Conservation (phyloP, 2,888 invertebrate genomes). For the Philonicus albiceps region DNA sequence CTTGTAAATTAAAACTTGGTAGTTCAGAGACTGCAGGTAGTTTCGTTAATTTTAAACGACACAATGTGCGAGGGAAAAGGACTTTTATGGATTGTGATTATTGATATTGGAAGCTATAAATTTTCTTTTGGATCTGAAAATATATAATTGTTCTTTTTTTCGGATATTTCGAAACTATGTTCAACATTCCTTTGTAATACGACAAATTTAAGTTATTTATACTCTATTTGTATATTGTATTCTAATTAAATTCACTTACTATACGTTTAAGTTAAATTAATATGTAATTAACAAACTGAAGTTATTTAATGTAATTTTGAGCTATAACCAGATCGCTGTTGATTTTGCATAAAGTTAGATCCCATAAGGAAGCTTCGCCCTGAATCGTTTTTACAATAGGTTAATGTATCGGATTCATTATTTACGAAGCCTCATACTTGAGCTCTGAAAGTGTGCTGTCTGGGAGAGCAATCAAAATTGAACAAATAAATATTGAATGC, state of each 20-base stretch:
- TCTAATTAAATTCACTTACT: background rate
- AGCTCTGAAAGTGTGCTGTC: background rate
- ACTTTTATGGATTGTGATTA: background rate
- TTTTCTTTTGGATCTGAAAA: background rate
- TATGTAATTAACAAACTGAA: background rate
- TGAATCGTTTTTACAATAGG: background rate
- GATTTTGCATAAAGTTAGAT: background rate
- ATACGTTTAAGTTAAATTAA: background rate
- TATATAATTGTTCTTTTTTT: background rate
- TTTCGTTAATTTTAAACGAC: slow-evolving; percentile 20
- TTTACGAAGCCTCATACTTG: background rate
- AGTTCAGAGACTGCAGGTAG: background rate
- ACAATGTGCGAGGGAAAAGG: background rate
- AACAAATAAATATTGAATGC: slow-evolving; percentile 12
- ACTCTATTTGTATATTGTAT: background rate
- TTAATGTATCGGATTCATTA: background rate
- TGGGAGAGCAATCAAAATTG: slow-evolving; percentile 8
- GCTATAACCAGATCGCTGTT: background rate
- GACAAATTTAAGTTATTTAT: background rate
- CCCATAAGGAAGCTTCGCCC: background rate
- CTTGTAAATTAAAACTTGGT: background rate
- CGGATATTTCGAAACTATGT: background rate
- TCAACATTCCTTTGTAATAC: background rate
- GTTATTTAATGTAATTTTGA: background rate
- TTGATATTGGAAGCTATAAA: slow-evolving; percentile 10